Percentiles rank a stretch among this genome's conserved stretches.
These are phyloP conservation scores for Todiramphus saurophagus DNA, from an alignment of 2,113 vertebrate species.

Conservation along the genomic window DNA sequence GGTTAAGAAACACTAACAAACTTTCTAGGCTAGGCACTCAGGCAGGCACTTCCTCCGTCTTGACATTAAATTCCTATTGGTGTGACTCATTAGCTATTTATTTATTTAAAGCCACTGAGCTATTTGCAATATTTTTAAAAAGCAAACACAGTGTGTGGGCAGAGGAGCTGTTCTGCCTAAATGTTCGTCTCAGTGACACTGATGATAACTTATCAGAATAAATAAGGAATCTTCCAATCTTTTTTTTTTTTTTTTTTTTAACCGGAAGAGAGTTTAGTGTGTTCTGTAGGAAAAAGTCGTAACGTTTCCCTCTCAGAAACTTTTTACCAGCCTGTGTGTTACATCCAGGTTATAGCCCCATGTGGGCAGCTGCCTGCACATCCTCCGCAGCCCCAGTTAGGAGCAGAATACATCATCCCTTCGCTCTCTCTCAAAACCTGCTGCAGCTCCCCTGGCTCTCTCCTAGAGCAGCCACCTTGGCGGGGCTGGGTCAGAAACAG, in stretches of 20 bases:
- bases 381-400: not conserved
- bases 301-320: constrained; percentile 30
- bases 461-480: not conserved
- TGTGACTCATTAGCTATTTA: constrained; percentile 69
- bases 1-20: constrained; percentile 41
- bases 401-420: not conserved
- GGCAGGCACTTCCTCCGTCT: constrained; percentile 59
- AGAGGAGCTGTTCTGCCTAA: constrained; percentile 54
- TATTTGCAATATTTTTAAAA: constrained; percentile 57
- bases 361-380: not conserved
- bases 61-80: constrained; percentile 63
- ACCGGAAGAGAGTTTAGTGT: not conserved
- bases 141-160: constrained; percentile 63
- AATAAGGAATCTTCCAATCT: constrained; percentile 56
- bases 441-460: not conserved
- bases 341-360: constrained; percentile 29
- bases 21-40: constrained; percentile 23
- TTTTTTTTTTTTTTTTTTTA: not conserved
- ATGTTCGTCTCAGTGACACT: constrained; percentile 8
- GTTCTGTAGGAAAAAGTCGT: constrained; percentile 20
- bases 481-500: not conserved
- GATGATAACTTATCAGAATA: constrained; percentile 57
- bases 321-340: constrained; percentile 15
- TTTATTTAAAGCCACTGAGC: constrained; percentile 65
- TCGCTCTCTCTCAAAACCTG: not conserved